phyloP scores from a whole-genome alignment of 2,797 vertebrate species.

The Brotula barbata region DNA sequence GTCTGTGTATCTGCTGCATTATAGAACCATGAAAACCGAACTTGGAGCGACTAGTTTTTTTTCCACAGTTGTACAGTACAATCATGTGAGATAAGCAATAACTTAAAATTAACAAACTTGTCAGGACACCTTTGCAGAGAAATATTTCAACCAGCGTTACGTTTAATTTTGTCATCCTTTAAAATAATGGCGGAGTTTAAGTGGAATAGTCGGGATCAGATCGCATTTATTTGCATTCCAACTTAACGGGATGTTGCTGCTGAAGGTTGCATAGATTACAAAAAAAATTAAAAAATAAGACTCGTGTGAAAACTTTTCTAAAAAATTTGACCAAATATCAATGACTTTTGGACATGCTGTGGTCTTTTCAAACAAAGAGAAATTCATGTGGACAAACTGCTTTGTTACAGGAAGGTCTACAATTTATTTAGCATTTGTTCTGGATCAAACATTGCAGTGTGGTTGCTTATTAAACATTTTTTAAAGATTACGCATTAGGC shows the following conservation, averaged over 20 bases:
- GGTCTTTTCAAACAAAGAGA: conserved; percentile 34
- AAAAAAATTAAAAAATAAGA: conserved; percentile 56
- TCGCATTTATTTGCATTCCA: conserved; percentile 40
- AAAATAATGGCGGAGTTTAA: conserved; percentile 11
- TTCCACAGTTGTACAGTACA: conserved; percentile 83
- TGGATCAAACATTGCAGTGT: conserved; percentile 61
- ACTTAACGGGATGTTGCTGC: conserved; percentile 35
- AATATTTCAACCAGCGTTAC: conserved; percentile 53
- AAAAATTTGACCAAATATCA: conserved; percentile 39
- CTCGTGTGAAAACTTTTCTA: conserved; percentile 46
- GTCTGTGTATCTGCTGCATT: conserved; percentile 59
- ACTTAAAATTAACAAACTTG: conserved; percentile 62
- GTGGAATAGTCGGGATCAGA: conserved; percentile 43
- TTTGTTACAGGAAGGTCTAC: conserved; percentile 60
- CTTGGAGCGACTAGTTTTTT: conserved; percentile 62
- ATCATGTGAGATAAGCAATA: conserved; percentile 82
- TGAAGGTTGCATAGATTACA: conserved; percentile 82
- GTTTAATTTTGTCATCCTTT: conserved; percentile 46
- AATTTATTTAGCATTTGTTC: conserved; percentile 51
- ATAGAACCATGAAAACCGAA: conserved; percentile 62
- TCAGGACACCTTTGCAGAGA: conserved; percentile 63
- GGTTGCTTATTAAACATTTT: conserved; percentile 71
- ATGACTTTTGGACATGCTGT: conserved; percentile 49
- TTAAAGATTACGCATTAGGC: conserved; percentile 71
- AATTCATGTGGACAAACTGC: conserved; percentile 30